A percentile compares a stretch with the other conserved stretches of the same genome.
Evolutionary conservation across 1,140 invertebrate species (phyloP).

Genomic region (Diprion similis): DNA sequence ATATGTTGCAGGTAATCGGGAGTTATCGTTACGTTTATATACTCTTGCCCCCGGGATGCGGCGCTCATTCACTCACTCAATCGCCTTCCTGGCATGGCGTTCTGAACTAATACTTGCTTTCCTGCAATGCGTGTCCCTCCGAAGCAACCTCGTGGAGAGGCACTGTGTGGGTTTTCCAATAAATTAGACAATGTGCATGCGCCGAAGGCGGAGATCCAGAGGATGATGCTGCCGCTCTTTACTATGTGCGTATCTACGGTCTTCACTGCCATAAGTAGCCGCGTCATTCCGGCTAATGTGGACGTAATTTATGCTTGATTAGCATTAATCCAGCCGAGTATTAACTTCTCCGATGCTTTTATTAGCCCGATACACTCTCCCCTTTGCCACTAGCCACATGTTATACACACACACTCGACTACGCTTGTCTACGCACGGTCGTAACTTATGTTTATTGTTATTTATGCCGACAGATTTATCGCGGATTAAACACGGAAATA

Average conservation of each 20-base stretch:
- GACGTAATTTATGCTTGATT: slow-evolving; percentile 56
- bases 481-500: slow-evolving; percentile 46
- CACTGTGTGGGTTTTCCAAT: background rate
- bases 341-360: slow-evolving; percentile 52
- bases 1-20: background rate
- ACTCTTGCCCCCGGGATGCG: background rate
- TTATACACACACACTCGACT: no score
- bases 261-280: background rate
- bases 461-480: slow-evolving; percentile 58
- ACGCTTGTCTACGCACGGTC: slow-evolving; percentile 6
- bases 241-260: no score
- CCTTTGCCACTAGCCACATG: background rate
- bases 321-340: slow-evolving; percentile 50
- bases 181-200: background rate
- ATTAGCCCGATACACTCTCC: slow-evolving; percentile 43
- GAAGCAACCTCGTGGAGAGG: no score
- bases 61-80: no score
- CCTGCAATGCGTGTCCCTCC: no score
- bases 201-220: no score
- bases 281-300: slow-evolving; percentile 16
- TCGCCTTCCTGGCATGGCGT: no score
- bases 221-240: no score
- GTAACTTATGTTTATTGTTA: slow-evolving; percentile 58
- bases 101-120: no score
- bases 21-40: slow-evolving; percentile 6